phyloP scores from a whole-genome alignment of 2,113 vertebrate genomes.

The Silurus asotus region DNA sequence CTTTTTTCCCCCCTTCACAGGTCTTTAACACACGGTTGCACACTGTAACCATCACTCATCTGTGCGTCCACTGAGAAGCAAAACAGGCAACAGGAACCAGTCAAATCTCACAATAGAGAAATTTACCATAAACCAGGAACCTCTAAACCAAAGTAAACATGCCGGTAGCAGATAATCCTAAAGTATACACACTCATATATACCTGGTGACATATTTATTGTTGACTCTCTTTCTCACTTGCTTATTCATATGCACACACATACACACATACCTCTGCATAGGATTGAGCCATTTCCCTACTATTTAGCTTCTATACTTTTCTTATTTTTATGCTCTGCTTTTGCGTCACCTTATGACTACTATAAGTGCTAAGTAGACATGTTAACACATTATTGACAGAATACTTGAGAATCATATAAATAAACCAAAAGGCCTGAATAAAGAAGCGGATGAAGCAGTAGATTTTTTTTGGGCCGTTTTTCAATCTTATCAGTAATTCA shows the following conservation, averaged over 20 bases:
- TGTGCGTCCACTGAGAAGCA: background rate
- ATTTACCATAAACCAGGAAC: conserved; percentile 29
- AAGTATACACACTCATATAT: background rate
- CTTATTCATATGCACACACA: background rate
- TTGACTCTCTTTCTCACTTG: background rate
- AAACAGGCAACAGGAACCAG: background rate
- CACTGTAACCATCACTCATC: background rate
- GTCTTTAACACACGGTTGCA: background rate
- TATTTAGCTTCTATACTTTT: background rate
- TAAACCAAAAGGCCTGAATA: background rate
- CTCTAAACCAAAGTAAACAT: conserved; percentile 28
- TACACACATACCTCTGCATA: background rate
- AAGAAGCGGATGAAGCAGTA: background rate
- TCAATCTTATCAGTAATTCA: background rate
- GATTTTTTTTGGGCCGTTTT: background rate
- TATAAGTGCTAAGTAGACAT: background rate
- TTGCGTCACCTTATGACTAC: background rate
- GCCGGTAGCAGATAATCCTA: conserved; percentile 10
- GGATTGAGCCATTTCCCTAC: background rate
- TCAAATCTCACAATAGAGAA: background rate
- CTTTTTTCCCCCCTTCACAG: background rate
- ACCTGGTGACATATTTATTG: conserved; percentile 2
- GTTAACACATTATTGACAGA: background rate
- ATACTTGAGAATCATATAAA: background rate
- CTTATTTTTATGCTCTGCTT: background rate